Evolutionary conservation across 2,888 invertebrate genomes (phyloP).

Genomic region (Latrodectus elegans): DNA sequence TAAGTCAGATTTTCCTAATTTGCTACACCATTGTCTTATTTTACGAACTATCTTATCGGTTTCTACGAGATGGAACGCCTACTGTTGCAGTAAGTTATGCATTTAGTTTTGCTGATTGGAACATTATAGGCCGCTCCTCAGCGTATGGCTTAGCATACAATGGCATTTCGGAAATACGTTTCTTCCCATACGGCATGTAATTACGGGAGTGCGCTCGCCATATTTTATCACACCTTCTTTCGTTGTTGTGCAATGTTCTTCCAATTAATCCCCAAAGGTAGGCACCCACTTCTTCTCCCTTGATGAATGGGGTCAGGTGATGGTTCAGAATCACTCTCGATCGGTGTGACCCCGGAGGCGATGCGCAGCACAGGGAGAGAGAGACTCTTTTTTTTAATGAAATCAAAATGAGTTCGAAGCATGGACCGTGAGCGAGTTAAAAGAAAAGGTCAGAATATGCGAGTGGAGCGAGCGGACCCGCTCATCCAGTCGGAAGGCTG

Average conservation of each 20-base stretch:
- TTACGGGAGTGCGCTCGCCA: not conserved
- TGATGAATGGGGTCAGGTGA: slow-evolving; percentile 55
- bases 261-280: not conserved
- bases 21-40: too few relatives aligned
- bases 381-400: not conserved
- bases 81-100: not conserved
- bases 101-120: not conserved
- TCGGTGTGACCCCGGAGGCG: not conserved
- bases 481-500: too few relatives aligned
- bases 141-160: not conserved
- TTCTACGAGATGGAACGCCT: too few relatives aligned
- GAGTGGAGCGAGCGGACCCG: too few relatives aligned
- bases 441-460: too few relatives aligned
- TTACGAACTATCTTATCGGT: too few relatives aligned
- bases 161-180: not conserved
- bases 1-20: too few relatives aligned
- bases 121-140: not conserved
- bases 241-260: not conserved
- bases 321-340: slow-evolving; percentile 44
- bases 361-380: too few relatives aligned
- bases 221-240: not conserved
- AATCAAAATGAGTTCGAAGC: slow-evolving; percentile 25
- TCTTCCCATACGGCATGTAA: not conserved
- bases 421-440: not conserved
- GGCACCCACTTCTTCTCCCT: slow-evolving; percentile 1